A percentile compares a stretch with the other conserved stretches of the same genome.
phyloP scores from a whole-genome alignment of 2,888 invertebrate genomes.

The Tetanocera ferruginea region DNA sequence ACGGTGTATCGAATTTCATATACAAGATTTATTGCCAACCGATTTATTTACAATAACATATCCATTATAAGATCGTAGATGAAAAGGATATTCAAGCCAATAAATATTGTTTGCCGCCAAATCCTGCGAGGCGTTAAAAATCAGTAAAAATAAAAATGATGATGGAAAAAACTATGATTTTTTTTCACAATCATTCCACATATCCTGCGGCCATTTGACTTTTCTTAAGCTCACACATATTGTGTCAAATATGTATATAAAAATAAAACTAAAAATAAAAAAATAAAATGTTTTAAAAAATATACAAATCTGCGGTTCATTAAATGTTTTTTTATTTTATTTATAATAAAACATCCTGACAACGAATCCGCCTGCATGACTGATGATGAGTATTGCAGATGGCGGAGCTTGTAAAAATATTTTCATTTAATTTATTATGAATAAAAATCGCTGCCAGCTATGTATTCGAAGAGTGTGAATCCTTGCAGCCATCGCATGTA shows the following conservation, averaged over 20 bases:
- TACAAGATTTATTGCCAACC: conserved; percentile 64
- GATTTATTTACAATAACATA: conserved; percentile 60
- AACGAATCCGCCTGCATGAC: not conserved
- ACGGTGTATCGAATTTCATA: conserved; percentile 66
- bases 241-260: not conserved
- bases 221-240: not conserved
- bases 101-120: not conserved
- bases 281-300: too few relatives aligned
- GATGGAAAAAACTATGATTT: not conserved
- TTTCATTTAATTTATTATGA: conserved; percentile 67
- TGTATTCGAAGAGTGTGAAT: not conserved
- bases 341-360: conserved; percentile 10
- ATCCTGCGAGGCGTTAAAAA: not conserved
- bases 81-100: not conserved
- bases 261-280: not conserved
- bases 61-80: not conserved
- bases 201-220: not conserved
- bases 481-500: not conserved
- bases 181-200: not conserved
- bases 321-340: conserved; percentile 10
- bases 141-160: not conserved
- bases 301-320: conserved; percentile 19
- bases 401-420: conserved; percentile 61
- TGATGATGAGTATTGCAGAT: not conserved
- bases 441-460: conserved; percentile 46